Evolutionary conservation across 2,797 vertebrate genomes (phyloP), one percentile per base, ranked within the genome.

Genomic region (Propithecus deckenii): DNA sequence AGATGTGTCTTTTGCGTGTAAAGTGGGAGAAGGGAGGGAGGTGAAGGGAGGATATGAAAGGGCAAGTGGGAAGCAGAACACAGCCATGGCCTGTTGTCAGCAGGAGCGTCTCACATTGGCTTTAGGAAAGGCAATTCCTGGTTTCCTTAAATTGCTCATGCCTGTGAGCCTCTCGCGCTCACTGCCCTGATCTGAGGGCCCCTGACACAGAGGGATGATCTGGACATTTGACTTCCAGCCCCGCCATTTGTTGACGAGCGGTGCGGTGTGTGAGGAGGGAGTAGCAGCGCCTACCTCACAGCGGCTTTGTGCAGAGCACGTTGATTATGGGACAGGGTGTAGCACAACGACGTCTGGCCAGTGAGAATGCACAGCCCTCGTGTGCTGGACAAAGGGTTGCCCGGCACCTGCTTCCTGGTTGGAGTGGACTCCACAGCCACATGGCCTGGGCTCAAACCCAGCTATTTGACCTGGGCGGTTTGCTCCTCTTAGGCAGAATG

Each of bases 401-500:
- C 38, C 63, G 50, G 89, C n/a, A 55, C 32, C 55, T 11, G 28
- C 67, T 48, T 86, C 35, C 3, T 18, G 71, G 38, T 15, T 35
- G 41, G 65, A 35, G 43, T 22, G 46, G 38, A 52, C 41, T 59
- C 83, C 25, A 32, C 8, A 65, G 55, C 32, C 13, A 17, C 63
- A 30, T 5, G 76, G 30, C 59, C 84, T 17, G 15, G 89, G 67
- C 46, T 71, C 89, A 78, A n/a, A 61, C 32, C 25, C 28, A 69
- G 32, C 57, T 80, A 28, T 91, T 86, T 86, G 79, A 91, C 95
- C 69, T 90, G 35, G 90, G 92, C 81, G 7, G 46, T 97, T 90
- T 94, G 87, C 69, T 94, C 84, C 93, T 94, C 89, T 91, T 91
- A 83, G 83, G 88, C 85, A 97, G 95, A 97, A 88, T 38, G 14